phyloP scores from a whole-genome alignment of 2,113 vertebrate genomes.

The Phaethornis superciliosus region DNA sequence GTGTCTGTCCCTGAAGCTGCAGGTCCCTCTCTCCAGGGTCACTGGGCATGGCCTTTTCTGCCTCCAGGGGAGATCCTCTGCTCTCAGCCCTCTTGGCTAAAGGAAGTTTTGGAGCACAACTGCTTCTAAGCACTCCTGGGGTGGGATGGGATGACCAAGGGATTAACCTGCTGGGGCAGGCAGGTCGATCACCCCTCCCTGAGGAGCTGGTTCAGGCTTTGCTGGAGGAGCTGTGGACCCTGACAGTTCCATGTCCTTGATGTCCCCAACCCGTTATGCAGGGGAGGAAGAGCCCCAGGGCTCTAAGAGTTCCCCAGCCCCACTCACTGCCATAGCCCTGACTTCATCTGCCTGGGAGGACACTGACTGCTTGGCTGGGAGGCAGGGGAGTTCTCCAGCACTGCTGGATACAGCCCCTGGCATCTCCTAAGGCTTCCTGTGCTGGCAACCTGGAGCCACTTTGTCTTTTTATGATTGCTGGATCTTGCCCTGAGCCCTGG shows the following conservation, averaged over 20 bases:
- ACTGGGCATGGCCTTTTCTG: accelerated
- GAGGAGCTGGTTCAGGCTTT: no score
- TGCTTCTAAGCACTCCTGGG: background rate
- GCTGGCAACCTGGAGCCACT: background rate
- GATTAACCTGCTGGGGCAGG: background rate
- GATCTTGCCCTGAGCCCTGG: background rate
- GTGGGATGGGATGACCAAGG: background rate
- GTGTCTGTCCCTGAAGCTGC: background rate
- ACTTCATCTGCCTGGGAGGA: background rate
- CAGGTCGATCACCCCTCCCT: background rate
- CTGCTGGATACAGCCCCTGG: background rate
- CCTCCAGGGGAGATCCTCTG: no score
- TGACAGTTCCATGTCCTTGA: no score
- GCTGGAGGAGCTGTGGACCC: background rate
- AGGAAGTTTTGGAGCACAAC: background rate
- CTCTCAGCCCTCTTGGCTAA: background rate
- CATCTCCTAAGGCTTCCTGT: background rate
- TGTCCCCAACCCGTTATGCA: background rate
- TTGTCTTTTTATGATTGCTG: accelerated
- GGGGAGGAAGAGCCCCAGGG: background rate
- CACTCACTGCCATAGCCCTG: background rate
- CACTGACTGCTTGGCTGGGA: accelerated
- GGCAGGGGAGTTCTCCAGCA: background rate
- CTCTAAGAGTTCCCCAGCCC: background rate
- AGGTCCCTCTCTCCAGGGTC: background rate